These are phyloP conservation scores for Illadopsis cleaveri DNA, from an alignment of 2,113 vertebrate genomes.

Conservation along the genomic window DNA sequence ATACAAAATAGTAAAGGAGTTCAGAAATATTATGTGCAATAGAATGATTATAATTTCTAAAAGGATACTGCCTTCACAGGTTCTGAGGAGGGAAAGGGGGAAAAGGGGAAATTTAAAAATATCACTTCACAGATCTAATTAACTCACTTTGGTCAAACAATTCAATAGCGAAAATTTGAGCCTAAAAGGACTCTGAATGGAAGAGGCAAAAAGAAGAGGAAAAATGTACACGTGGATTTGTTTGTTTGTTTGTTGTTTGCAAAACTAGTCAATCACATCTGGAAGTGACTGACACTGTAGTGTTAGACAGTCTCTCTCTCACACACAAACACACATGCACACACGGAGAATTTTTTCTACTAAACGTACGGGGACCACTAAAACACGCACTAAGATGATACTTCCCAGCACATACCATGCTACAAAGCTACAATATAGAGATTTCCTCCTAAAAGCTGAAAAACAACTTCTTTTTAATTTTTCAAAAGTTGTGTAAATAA, in stretches of 20 bases:
- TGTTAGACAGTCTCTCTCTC: neutral
- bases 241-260: neutral
- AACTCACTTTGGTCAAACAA: neutral
- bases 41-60: neutral
- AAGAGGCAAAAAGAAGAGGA: neutral
- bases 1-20: constrained; percentile 19
- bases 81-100: neutral
- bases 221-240: neutral
- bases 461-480: neutral
- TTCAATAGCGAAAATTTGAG: neutral
- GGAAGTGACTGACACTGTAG: neutral
- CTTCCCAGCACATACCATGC: neutral
- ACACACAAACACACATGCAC: neutral
- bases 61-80: neutral
- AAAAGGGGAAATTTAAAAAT: neutral
- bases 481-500: neutral
- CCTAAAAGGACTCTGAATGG: neutral
- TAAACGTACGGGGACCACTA: neutral
- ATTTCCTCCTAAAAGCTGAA: neutral
- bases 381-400: neutral
- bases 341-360: neutral
- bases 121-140: neutral
- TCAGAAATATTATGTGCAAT: neutral
- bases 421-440: neutral
- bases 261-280: neutral